Evolutionary conservation across 2,888 invertebrate genomes (phyloP), one percentile per base, ranked within the genome.

Genomic region (Parochlus steinenii): DNA sequence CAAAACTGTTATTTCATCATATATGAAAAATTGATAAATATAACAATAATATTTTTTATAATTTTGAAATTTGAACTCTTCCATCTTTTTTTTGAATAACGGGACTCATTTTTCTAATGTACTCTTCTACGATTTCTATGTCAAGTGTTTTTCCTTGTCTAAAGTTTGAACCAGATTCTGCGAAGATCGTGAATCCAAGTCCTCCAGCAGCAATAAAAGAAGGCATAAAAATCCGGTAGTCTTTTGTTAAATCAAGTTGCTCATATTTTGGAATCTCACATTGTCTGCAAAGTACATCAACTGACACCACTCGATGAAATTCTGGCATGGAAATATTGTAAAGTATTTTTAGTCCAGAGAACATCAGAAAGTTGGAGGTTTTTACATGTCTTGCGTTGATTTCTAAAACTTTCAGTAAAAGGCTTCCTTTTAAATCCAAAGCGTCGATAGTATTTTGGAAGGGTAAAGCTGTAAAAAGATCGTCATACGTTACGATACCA

Each of bases 401-500:
- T 52, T 76, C 75, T 2, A 75, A 60, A 8, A 74, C 69, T 39
- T 69, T 66, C 37, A 65, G 48, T 4, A 87, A 50, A 44, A 72
- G 58, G 40, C 62, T 55, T 0, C 87, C 87, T 33, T 64, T 61
- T 37, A 87, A 51, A 45, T 76, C 74, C 36, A 76, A 69, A 10
- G 74, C 62, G 46, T 80, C 74, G 39, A 83, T 61, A 28, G 65
- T 68, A 54, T 85, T 85, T 48, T 72, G 71, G 49, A 86, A 87
- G 1, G 87, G 87, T 39, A 74, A 64, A 15, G 74, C 67, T 45
- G 71, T 69, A 5, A 79, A 55, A 7, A 85, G 48, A 38, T 74
- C 74, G 33, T 71, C 73, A 24, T 72, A 74, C 2, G 78, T 79
- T 8, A 79, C 67, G 6, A 72, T 53, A 46, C 68, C 70, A 18